Conservation (phyloP, 2,113 vertebrate species). For the Chitala chitala region DNA sequence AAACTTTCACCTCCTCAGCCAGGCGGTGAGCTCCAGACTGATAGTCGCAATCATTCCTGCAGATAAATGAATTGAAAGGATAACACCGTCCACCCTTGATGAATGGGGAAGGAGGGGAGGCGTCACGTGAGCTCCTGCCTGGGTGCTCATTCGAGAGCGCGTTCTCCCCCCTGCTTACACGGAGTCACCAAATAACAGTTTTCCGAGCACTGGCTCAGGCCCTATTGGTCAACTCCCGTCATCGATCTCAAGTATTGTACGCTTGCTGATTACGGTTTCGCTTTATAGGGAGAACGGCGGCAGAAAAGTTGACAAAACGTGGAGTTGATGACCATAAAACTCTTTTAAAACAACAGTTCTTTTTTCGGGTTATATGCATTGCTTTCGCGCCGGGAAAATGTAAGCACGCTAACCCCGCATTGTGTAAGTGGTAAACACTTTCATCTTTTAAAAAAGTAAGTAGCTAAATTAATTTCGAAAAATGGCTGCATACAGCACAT, state of each 20-base stretch:
- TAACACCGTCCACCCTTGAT: constrained; percentile 98
- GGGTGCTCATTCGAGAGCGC: constrained; percentile 68
- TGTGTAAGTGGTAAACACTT: no score
- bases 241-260: constrained; percentile 94
- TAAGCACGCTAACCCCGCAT: not conserved
- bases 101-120: constrained; percentile 91
- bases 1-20: constrained; percentile 99
- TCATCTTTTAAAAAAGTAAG: no score
- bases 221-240: constrained; percentile 84
- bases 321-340: constrained; percentile 27
- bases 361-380: not conserved
- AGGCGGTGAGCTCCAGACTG: constrained; percentile 99
- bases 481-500: no score
- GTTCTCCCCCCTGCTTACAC: constrained; percentile 71
- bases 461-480: not conserved
- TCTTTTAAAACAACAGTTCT: constrained; percentile 17
- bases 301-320: constrained; percentile 60
- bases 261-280: constrained; percentile 78
- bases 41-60: constrained; percentile 99
- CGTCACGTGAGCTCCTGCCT: constrained; percentile 68
- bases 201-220: constrained; percentile 63
- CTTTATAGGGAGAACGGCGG: constrained; percentile 73
- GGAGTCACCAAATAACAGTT: constrained; percentile 83
- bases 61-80: constrained; percentile 99
- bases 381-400: not conserved